Evolutionary conservation across 2,797 vertebrate genomes (phyloP).

Genomic region (Rhinogobio ventralis): DNA sequence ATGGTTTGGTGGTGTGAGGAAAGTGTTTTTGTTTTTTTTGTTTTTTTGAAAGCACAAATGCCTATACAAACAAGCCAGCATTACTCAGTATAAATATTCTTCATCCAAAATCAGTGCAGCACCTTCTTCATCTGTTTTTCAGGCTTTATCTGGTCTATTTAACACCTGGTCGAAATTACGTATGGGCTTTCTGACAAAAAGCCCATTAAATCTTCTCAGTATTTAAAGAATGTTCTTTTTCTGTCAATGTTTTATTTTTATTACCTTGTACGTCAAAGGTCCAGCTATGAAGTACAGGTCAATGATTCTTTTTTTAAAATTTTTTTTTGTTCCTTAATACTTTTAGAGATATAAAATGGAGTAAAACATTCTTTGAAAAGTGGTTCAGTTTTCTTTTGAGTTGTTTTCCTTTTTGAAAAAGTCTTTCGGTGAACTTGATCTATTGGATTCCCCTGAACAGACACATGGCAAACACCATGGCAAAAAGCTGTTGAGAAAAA

Average conservation of each 20-base stretch:
- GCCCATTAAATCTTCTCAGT: constrained; percentile 64
- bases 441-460: constrained; percentile 96
- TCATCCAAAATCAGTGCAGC: constrained; percentile 85
- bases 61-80: constrained; percentile 77
- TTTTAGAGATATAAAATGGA: constrained; percentile 79
- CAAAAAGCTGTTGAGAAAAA: constrained; percentile 83
- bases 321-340: constrained; percentile 47
- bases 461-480: constrained; percentile 97
- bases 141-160: constrained; percentile 68
- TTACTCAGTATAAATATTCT: constrained; percentile 84
- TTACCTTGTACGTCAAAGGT: constrained; percentile 82
- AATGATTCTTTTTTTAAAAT: constrained; percentile 65
- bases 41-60: constrained; percentile 74
- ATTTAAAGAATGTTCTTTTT: constrained; percentile 69
- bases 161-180: constrained; percentile 38
- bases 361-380: constrained; percentile 70
- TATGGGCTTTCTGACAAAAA: constrained; percentile 72
- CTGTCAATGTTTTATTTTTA: constrained; percentile 66
- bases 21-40: constrained; percentile 52
- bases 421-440: constrained; percentile 62
- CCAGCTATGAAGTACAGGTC: constrained; percentile 90
- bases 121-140: constrained; percentile 69
- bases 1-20: constrained; percentile 9
- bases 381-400: constrained; percentile 62
- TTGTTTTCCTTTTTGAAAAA: constrained; percentile 73